phyloP scores from a whole-genome alignment of 2,888 invertebrate species.

The Synergus japonicus region DNA sequence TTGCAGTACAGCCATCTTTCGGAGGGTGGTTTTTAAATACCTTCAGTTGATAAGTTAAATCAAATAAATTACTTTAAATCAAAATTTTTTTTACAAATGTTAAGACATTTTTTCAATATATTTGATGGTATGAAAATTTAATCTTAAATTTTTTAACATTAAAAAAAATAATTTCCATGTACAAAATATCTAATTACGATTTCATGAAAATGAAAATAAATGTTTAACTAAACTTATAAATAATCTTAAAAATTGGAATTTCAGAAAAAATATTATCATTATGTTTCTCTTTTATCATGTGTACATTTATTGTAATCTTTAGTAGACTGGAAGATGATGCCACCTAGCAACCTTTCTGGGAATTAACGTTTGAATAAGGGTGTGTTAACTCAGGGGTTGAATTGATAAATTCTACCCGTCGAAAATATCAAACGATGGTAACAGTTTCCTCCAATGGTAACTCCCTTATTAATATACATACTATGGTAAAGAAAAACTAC shows the following conservation, averaged over 20 bases:
- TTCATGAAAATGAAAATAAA: neutral
- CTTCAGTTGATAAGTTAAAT: neutral
- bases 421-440: neutral
- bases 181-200: neutral
- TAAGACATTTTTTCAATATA: neutral
- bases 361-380: neutral
- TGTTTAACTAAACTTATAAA: neutral
- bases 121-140: neutral
- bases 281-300: neutral
- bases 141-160: too few relatives aligned
- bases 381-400: neutral
- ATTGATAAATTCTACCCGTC: neutral
- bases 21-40: neutral
- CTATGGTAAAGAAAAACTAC: neutral
- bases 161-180: neutral
- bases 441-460: neutral
- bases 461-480: neutral
- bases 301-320: neutral
- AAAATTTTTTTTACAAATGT: neutral
- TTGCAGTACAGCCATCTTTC: neutral
- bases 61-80: neutral
- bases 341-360: neutral
- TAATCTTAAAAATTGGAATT: neutral
- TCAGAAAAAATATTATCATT: neutral
- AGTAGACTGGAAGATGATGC: neutral